Base-by-base conservation (phyloP, 30 jellyfish, hydroid and myxozoan species). In the Aurelia aurita complex sp. Pacific region DNA sequence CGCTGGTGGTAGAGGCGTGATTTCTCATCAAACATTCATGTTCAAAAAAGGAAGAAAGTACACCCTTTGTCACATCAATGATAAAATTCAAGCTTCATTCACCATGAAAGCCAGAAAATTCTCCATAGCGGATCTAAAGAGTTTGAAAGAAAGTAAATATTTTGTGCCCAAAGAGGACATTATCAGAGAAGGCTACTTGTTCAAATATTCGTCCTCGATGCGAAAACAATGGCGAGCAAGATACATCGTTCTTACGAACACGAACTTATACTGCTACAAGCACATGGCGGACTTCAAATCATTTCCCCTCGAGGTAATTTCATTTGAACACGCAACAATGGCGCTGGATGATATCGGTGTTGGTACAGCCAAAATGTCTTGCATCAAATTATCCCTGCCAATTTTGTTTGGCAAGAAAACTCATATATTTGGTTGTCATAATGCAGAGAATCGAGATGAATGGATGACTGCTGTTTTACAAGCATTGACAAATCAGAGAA, bases 171-270 rank as follows among this genome's bases (percentile, higher is more conserved):
- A 82, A 33, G 76, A 68, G 32, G 94, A 85, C 54, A 67, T 76
- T 11, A 74, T 85, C 38, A 87, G 94, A 5, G 94, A 85, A 85
- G 94, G 94, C 1, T 85, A 85, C 65, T 34, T 85, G 59, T 85
- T 85, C 69, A 85, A 85, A 32, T 55, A 85, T 16, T 85, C 88
- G 12, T 42, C 82, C n/a, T 64, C 94, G 1, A 73, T 85, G 67
- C 36, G 88, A 36, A 74, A 76, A 52, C 94, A 85, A 74, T 85
- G 94, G 94, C 87, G 94, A 2, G 88, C 94, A 64, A 74, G 94
- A 36, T 85, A 85, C 67, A 74, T 85, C n/a, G 85, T 85, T 12
- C 83, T 85, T 17, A 85, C 94, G 8, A 74, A n/a, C 64, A 6
- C 66, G 6, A 67, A 63, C 38, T n/a, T 85, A 33, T 74, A 73